phyloP scores from a whole-genome alignment of 23 tunicate species.

The Ciona savignyi region DNA sequence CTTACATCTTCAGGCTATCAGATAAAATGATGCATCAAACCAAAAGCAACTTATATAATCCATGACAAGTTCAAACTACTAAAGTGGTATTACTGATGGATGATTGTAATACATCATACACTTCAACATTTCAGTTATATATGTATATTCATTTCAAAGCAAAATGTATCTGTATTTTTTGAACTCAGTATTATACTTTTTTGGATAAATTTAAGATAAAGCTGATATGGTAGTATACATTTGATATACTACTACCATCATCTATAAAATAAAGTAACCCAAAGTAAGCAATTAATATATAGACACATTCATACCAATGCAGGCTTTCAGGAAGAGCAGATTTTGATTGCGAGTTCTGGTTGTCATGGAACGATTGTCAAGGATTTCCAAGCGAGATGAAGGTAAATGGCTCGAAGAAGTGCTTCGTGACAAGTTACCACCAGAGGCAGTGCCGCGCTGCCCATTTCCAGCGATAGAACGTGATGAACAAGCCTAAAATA shows the following conservation, averaged over 20 bases:
- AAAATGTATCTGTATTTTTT: background rate
- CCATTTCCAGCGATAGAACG: constrained; percentile 5
- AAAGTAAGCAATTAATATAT: background rate
- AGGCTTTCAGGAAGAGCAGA: constrained; percentile 82
- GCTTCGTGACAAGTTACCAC: constrained; percentile 37
- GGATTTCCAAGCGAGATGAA: constrained; percentile 16
- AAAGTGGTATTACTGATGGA: no score
- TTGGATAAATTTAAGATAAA: no score
- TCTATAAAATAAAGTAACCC: background rate
- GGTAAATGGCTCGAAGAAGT: constrained; percentile 34
- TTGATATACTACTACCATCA: background rate
- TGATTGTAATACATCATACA: no score
- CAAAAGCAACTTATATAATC: no score
- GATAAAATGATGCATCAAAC: no score
- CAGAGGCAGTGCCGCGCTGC: constrained; percentile 18
- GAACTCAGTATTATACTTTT: no score
- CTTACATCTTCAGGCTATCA: no score
- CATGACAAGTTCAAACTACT: no score
- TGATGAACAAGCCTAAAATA: constrained; percentile 32
- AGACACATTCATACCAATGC: constrained; percentile 48
- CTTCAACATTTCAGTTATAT: no score
- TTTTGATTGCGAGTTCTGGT: constrained; percentile 40
- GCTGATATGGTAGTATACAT: no score
- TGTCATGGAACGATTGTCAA: constrained; percentile 50
- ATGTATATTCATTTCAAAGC: no score